phyloP scores from a whole-genome alignment of 2,797 vertebrate species.

The Trematomus bernacchii region DNA sequence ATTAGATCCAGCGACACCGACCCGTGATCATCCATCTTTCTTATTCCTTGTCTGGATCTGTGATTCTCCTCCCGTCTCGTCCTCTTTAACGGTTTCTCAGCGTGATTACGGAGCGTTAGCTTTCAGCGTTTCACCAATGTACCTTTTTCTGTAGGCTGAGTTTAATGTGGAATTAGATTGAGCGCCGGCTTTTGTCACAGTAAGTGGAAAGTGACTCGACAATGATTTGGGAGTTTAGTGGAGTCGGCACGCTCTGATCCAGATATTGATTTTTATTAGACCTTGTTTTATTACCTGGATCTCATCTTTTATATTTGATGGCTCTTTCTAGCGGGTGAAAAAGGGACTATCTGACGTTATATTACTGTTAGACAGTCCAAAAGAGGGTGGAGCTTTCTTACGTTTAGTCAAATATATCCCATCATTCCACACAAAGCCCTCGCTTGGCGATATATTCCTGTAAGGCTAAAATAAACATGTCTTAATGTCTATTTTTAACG shows the following conservation, averaged over 20 bases:
- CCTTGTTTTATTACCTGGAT: conserved; percentile 22
- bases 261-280: conserved; percentile 28
- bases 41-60: not conserved
- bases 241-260: conserved; percentile 34
- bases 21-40: conserved; percentile 39
- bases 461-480: too few species aligned
- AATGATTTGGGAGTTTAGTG: conserved; percentile 36
- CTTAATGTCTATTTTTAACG: too few species aligned
- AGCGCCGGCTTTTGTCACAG: conserved; percentile 31
- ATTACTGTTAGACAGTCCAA: not conserved
- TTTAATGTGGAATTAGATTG: conserved; percentile 35
- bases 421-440: not conserved
- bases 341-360: not conserved
- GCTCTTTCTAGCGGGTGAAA: conserved; percentile 5
- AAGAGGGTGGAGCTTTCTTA: not conserved
- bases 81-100: conserved; percentile 11
- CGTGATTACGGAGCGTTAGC: conserved; percentile 8
- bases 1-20: conserved; percentile 38
- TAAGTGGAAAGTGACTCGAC: conserved; percentile 43
- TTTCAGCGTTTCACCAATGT: conserved; percentile 2
- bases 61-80: conserved; percentile 3
- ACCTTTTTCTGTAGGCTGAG: conserved; percentile 37
- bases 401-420: not conserved
- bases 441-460: too few species aligned
- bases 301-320: conserved; percentile 16